phyloP scores from a whole-genome alignment of 1,140 invertebrate species.

The Chironomus striatipennis region DNA sequence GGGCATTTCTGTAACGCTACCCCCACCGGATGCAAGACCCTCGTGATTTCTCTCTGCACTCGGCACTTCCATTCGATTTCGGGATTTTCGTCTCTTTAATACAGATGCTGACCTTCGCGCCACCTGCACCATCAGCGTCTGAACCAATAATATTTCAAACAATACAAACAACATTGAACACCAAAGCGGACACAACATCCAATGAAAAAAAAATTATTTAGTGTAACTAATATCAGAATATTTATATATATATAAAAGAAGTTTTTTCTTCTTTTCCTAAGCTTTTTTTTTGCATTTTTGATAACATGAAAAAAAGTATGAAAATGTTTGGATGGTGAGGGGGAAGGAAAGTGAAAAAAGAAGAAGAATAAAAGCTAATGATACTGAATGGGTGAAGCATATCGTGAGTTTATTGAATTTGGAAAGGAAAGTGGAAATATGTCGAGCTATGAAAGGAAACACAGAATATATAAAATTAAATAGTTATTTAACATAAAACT shows the following conservation, averaged over 20 bases:
- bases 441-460: too few relatives aligned
- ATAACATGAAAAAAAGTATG: too few relatives aligned
- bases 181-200: slow-evolving; percentile 35
- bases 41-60: slow-evolving; percentile 27
- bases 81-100: slow-evolving; percentile 58
- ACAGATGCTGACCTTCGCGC: slow-evolving; percentile 60
- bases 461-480: too few relatives aligned
- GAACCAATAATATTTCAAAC: slow-evolving; percentile 43
- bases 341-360: too few relatives aligned
- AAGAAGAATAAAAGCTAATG: too few relatives aligned
- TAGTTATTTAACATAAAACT: too few relatives aligned
- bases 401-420: too few relatives aligned
- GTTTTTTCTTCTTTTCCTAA: neutral
- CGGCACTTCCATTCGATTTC: slow-evolving; percentile 54
- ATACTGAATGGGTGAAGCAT: too few relatives aligned
- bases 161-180: slow-evolving; percentile 42
- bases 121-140: slow-evolving; percentile 61
- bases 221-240: neutral
- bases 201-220: slow-evolving; percentile 9
- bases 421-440: too few relatives aligned
- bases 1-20: slow-evolving; percentile 27
- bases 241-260: neutral
- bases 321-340: too few relatives aligned
- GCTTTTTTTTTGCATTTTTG: neutral
- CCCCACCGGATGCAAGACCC: slow-evolving; percentile 16